A percentile compares a stretch with the other conserved stretches of the same genome.
These are phyloP conservation scores for Drosophila kikkawai DNA, from an alignment of 1,140 invertebrate species.

Conservation along the genomic window DNA sequence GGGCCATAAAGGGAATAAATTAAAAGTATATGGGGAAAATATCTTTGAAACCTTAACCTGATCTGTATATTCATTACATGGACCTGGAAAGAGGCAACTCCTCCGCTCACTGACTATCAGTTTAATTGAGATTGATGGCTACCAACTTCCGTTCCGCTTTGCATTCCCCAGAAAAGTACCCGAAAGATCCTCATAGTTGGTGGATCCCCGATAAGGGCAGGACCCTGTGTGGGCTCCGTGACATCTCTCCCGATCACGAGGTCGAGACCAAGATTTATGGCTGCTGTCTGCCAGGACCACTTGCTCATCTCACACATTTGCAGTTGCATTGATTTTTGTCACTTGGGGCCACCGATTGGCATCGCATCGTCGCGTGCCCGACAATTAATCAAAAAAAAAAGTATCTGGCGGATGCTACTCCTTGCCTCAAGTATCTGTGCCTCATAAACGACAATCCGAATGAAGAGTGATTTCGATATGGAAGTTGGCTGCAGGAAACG, in stretches of 20 bases:
- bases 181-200: conserved; percentile 49
- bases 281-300: conserved; percentile 38
- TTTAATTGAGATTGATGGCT: conserved; percentile 79
- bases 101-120: conserved; percentile 57
- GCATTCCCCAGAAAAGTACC: conserved; percentile 61
- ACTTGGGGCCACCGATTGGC: conserved; percentile 66
- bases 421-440: conserved; percentile 16
- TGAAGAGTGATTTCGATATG: conserved; percentile 48
- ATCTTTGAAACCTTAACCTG: not conserved
- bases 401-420: conserved; percentile 11
- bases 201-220: conserved; percentile 52
- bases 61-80: conserved; percentile 1
- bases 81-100: not conserved
- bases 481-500: conserved; percentile 33
- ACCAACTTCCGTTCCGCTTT: conserved; percentile 66
- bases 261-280: conserved; percentile 65
- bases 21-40: not conserved
- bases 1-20: conserved; percentile 4
- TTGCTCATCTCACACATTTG: conserved; percentile 67
- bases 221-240: conserved; percentile 63
- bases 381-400: conserved; percentile 66
- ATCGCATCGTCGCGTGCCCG: conserved; percentile 64
- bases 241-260: conserved; percentile 38
- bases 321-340: conserved; percentile 77
- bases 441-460: conserved; percentile 49